Evolutionary conservation across 2,797 vertebrate genomes (phyloP).

Genomic region (Myotis pilosus): DNA sequence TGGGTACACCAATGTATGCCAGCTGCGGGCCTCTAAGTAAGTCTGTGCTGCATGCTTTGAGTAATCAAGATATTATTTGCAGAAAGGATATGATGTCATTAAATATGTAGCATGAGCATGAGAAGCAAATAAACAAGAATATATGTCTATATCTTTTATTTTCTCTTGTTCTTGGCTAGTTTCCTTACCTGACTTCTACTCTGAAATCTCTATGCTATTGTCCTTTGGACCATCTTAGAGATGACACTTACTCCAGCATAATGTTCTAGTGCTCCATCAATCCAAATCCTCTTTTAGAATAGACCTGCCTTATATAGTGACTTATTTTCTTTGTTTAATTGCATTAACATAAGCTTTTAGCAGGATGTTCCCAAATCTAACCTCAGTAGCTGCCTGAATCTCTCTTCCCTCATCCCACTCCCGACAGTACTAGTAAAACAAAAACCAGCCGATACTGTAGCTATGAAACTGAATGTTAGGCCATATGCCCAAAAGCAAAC

Average conservation of each 20-base stretch:
- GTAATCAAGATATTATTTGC: not conserved
- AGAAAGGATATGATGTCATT: not conserved
- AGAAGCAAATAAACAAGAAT: not conserved
- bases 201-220: not conserved
- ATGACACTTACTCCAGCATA: not conserved
- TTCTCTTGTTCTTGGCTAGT: not conserved
- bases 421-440: not conserved
- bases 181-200: conserved; percentile 23
- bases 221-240: not conserved
- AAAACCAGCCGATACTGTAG: not conserved
- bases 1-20: not conserved
- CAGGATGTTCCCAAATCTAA: not conserved
- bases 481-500: not conserved
- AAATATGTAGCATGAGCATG: not conserved
- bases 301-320: not conserved
- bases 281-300: not conserved
- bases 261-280: not conserved
- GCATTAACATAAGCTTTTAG: not conserved
- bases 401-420: not conserved
- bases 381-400: not conserved
- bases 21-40: not conserved
- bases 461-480: not conserved
- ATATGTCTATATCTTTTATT: not conserved
- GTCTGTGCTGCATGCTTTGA: not conserved
- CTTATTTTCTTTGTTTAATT: not conserved